phyloP scores from a whole-genome alignment of 2,797 vertebrate genomes.

The Gymnoscopelus microlampas region DNA sequence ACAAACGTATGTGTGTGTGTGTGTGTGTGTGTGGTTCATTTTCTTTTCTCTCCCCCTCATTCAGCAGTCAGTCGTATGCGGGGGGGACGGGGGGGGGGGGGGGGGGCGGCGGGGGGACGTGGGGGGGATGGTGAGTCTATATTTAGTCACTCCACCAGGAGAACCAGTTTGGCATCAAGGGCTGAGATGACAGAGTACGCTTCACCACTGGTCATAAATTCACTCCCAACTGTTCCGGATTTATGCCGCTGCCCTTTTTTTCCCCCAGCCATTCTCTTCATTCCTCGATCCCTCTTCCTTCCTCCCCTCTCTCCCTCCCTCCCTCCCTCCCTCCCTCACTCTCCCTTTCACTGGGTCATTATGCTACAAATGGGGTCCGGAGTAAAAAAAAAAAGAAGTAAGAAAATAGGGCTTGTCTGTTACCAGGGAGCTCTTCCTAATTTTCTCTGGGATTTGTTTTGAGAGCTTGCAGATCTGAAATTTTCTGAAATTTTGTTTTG shows the following conservation, averaged over 20 bases:
- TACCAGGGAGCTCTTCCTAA: constrained; percentile 32
- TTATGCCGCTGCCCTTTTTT: constrained; percentile 38
- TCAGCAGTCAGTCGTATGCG: constrained; percentile 50
- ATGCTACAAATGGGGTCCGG: constrained; percentile 66
- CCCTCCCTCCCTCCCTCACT: constrained; percentile 29
- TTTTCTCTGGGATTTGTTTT: constrained; percentile 20
- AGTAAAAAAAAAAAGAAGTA: constrained; percentile 40
- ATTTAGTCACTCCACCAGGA: constrained; percentile 71
- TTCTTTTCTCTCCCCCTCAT: constrained; percentile 25
- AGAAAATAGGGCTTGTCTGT: constrained; percentile 73
- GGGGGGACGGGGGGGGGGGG: neutral
- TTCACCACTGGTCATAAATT: constrained; percentile 65
- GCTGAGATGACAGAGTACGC: constrained; percentile 73
- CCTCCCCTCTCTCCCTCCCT: constrained; percentile 1
- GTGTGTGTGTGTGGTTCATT: constrained; percentile 12
- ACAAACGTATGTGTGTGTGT: no score
- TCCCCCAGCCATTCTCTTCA: constrained; percentile 8
- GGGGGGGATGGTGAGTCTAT: constrained; percentile 63
- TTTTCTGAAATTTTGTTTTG: no score
- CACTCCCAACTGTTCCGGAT: constrained; percentile 61
- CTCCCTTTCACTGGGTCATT: constrained; percentile 62
- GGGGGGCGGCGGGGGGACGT: neutral
- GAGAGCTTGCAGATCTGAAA: no score
- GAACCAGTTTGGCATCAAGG: constrained; percentile 66
- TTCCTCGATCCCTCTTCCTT: constrained; percentile 18